A percentile compares a stretch with the other conserved stretches of the same genome.
These are phyloP conservation scores for Pyrgus malvae DNA, from an alignment of 2,888 invertebrate species.

Conservation along the genomic window DNA sequence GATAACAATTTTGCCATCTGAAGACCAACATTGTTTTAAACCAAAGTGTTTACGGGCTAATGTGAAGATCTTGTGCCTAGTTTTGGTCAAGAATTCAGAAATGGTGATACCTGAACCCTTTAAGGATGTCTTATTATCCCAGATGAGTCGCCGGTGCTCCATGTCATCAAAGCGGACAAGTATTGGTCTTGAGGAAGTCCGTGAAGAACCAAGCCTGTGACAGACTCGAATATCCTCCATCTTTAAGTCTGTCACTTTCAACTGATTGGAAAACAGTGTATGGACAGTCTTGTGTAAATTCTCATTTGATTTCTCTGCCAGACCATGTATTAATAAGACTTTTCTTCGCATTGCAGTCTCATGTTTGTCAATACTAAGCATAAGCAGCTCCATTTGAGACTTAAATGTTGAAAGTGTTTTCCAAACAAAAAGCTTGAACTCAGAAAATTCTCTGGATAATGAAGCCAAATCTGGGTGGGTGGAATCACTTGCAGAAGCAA, in stretches of 20 bases:
- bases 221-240: not conserved
- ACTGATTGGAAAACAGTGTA: not conserved
- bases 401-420: not conserved
- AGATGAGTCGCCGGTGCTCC: not conserved
- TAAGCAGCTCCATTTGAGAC: not conserved
- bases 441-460: not conserved
- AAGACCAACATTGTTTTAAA: not conserved
- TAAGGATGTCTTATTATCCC: not conserved
- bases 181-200: not conserved
- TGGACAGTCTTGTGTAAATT: not conserved
- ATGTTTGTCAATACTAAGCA: not conserved
- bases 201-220: not conserved
- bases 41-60: not conserved
- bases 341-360: conserved; percentile 2
- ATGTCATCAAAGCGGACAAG: not conserved
- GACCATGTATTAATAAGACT: not conserved
- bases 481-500: not conserved
- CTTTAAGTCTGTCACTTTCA: not conserved
- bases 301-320: not conserved
- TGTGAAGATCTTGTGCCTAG: not conserved
- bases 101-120: not conserved
- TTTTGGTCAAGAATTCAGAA: not conserved
- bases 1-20: not conserved
- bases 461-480: not conserved
- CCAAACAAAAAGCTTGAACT: not conserved